Percentiles rank a stretch among this genome's conserved stretches.
phyloP scores from a whole-genome alignment of 2,888 invertebrate species.

The Lithophane leautieri region DNA sequence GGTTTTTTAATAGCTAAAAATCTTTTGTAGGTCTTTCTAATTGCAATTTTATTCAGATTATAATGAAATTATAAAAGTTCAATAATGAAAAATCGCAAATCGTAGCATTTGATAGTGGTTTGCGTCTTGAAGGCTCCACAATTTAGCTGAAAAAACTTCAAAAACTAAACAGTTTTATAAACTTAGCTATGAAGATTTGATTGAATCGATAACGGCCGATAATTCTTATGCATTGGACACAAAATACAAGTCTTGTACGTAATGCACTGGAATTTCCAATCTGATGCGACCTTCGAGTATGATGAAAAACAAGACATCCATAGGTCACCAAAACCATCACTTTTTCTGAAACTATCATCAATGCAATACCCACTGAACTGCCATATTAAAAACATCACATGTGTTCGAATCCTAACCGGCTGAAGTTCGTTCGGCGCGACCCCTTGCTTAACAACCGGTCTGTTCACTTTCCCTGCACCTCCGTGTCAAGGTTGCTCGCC shows the following conservation, averaged over 20 bases:
- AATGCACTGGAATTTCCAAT: background rate
- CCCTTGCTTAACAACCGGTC: constrained; percentile 85
- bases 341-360: background rate
- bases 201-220: background rate
- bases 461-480: constrained; percentile 85
- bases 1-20: background rate
- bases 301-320: background rate
- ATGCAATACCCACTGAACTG: constrained; percentile 4
- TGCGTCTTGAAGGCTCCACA: background rate
- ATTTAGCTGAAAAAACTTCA: background rate
- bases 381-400: constrained; percentile 32
- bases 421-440: constrained; percentile 69
- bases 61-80: background rate
- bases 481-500: constrained; percentile 86
- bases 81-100: background rate
- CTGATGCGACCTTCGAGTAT: background rate
- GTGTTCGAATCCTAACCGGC: constrained; percentile 56
- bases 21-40: background rate
- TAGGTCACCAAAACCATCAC: background rate
- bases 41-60: background rate
- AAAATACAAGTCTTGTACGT: background rate
- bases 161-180: background rate
- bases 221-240: background rate
- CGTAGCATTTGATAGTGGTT: background rate
- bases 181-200: background rate